phyloP scores from a whole-genome alignment of 37 sponge, comb jelly and placozoan genomes.

The Beroe forskalii region DNA sequence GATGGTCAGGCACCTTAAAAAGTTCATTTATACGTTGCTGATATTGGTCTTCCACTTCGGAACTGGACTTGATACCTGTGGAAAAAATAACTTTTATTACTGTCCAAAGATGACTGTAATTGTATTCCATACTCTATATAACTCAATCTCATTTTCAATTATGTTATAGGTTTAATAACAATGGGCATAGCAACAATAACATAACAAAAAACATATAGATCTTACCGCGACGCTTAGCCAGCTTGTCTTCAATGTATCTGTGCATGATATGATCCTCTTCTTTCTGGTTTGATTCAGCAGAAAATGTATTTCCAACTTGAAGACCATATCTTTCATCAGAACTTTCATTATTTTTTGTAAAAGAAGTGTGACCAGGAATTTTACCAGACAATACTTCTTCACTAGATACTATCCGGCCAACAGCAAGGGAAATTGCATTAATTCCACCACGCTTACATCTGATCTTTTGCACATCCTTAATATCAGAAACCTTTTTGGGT shows the following conservation, averaged over 20 bases:
- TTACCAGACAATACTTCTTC: slow-evolving; percentile 42
- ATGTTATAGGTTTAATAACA: too few species aligned
- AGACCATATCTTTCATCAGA: slow-evolving; percentile 33
- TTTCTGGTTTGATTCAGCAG: slow-evolving; percentile 60
- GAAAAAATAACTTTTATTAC: too few species aligned
- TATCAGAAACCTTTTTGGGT: slow-evolving; percentile 12
- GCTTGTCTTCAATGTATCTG: slow-evolving; percentile 22
- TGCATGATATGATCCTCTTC: slow-evolving; percentile 56
- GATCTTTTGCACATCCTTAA: slow-evolving; percentile 24
- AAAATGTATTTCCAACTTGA: slow-evolving; percentile 36
- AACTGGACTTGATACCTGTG: neutral
- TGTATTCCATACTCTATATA: too few species aligned
- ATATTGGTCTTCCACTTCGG: slow-evolving; percentile 54
- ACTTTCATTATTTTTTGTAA: neutral
- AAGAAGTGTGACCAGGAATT: neutral
- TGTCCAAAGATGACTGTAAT: too few species aligned
- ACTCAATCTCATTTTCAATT: too few species aligned
- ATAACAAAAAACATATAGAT: too few species aligned
- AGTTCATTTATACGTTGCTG: slow-evolving; percentile 52
- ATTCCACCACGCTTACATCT: slow-evolving; percentile 14
- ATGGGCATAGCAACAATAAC: too few species aligned
- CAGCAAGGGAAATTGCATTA: slow-evolving; percentile 42
- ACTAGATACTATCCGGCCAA: slow-evolving; percentile 29
- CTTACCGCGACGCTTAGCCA: slow-evolving; percentile 34
- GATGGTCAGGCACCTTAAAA: slow-evolving; percentile 49